Evolutionary conservation across 2,113 vertebrate species (phyloP).

Genomic region (Anas platyrhynchos): DNA sequence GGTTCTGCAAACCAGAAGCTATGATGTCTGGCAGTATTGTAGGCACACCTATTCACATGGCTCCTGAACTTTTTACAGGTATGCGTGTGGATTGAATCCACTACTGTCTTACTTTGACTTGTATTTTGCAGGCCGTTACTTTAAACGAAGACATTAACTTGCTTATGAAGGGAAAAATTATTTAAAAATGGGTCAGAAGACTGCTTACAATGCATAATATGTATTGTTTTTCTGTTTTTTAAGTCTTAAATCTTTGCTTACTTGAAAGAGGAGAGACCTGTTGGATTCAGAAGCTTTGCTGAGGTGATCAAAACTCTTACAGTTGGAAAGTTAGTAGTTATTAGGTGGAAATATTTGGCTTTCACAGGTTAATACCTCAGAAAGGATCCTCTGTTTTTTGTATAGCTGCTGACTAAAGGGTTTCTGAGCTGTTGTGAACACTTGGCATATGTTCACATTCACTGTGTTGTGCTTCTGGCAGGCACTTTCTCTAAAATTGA

Average conservation of each 20-base stretch:
- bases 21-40: slow-evolving; percentile 99
- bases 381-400: neutral
- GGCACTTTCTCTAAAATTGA: accelerated
- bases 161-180: neutral
- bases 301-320: neutral
- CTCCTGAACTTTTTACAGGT: slow-evolving; percentile 98
- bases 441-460: neutral
- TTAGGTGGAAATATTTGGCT: neutral
- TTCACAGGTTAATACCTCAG: neutral
- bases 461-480: neutral
- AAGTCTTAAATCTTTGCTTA: neutral
- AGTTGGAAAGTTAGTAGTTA: neutral
- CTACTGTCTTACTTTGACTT: neutral
- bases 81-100: neutral
- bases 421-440: neutral
- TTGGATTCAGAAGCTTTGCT: neutral
- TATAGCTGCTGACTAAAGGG: neutral
- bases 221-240: neutral
- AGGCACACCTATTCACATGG: slow-evolving; percentile 98
- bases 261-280: neutral
- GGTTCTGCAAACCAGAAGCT: slow-evolving; percentile 98
- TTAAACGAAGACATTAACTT: neutral
- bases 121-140: neutral
- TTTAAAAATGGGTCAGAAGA: neutral
- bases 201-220: accelerated